phyloP scores from a whole-genome alignment of 1,140 invertebrate genomes.

The Armadillidium nasatum region DNA sequence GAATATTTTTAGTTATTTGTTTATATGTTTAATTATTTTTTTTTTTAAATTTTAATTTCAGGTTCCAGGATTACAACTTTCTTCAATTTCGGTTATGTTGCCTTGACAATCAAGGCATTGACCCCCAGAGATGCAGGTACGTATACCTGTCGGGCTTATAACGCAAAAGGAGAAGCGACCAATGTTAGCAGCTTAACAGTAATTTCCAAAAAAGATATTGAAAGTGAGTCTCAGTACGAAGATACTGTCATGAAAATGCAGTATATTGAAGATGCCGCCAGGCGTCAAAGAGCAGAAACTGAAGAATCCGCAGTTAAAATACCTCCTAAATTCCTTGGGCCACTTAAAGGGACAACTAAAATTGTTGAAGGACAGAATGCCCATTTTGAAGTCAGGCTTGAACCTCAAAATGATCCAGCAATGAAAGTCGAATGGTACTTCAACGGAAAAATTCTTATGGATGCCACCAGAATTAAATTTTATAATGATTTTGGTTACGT shows the following conservation, averaged over 20 bases:
- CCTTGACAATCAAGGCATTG: conserved; percentile 89
- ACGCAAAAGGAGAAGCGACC: conserved; percentile 77
- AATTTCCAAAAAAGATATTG: conserved; percentile 75
- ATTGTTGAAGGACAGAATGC: conserved; percentile 93
- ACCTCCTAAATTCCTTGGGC: conserved; percentile 64
- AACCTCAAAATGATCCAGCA: conserved; percentile 83
- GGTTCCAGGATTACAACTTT: conserved; percentile 86
- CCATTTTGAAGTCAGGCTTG: conserved; percentile 91
- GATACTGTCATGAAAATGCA: conserved; percentile 83
- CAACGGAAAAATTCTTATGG: conserved; percentile 59
- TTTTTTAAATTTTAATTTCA: conserved; percentile 46
- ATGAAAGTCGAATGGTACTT: conserved; percentile 84
- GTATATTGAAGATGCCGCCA: conserved; percentile 69
- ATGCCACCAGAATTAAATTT: conserved; percentile 78
- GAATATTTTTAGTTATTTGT: conserved; percentile 27
- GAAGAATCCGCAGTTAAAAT: conserved; percentile 37
- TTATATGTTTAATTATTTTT: conserved; percentile 24
- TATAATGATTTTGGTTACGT: conserved; percentile 95
- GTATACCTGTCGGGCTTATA: conserved; percentile 84
- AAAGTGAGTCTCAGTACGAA: conserved; percentile 79
- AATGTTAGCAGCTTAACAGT: conserved; percentile 84
- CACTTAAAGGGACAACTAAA: conserved; percentile 82
- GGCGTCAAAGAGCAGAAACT: conserved; percentile 36
- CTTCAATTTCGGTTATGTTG: conserved; percentile 95
- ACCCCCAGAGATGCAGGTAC: conserved; percentile 83